phyloP scores from a whole-genome alignment of 2,113 vertebrate genomes.

The Plotosus lineatus region DNA sequence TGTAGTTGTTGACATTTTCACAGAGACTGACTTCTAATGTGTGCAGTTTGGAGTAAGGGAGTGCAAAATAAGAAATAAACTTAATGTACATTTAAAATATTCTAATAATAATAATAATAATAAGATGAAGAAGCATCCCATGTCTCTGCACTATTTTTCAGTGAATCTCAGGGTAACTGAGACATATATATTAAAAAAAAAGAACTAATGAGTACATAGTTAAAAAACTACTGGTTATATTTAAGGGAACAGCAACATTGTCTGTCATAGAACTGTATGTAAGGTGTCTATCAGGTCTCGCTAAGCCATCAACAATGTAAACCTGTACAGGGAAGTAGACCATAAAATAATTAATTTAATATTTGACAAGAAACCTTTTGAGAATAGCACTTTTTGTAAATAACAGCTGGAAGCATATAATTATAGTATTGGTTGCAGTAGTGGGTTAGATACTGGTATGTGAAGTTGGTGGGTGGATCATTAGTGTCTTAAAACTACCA shows the following conservation, averaged over 20 bases:
- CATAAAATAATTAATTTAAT: slow-evolving; percentile 49
- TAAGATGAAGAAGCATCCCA: slow-evolving; percentile 43
- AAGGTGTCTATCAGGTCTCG: slow-evolving; percentile 37
- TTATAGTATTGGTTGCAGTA: slow-evolving; percentile 59
- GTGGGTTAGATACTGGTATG: slow-evolving; percentile 30
- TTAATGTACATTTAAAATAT: slow-evolving; percentile 58
- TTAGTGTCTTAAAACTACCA: slow-evolving; percentile 61
- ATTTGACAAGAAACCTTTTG: slow-evolving; percentile 60
- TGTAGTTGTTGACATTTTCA: not conserved
- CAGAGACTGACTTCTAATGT: not conserved
- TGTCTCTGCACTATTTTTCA: slow-evolving; percentile 35
- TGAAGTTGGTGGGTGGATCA: slow-evolving; percentile 8
- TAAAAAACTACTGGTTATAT: not conserved
- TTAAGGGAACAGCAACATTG: not conserved
- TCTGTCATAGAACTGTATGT: slow-evolving; percentile 28
- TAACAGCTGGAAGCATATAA: slow-evolving; percentile 58
- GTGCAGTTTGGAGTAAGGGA: not conserved
- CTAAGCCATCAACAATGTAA: slow-evolving; percentile 48
- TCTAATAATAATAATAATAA: slow-evolving; percentile 16
- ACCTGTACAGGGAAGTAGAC: slow-evolving; percentile 49
- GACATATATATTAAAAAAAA: slow-evolving; percentile 48
- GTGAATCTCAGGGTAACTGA: slow-evolving; percentile 77
- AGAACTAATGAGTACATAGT: not conserved
- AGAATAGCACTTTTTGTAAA: slow-evolving; percentile 73
- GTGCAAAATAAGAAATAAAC: not conserved